phyloP scores from a whole-genome alignment of 2,797 vertebrate species.

The Microctenopoma stevenorrisi region DNA sequence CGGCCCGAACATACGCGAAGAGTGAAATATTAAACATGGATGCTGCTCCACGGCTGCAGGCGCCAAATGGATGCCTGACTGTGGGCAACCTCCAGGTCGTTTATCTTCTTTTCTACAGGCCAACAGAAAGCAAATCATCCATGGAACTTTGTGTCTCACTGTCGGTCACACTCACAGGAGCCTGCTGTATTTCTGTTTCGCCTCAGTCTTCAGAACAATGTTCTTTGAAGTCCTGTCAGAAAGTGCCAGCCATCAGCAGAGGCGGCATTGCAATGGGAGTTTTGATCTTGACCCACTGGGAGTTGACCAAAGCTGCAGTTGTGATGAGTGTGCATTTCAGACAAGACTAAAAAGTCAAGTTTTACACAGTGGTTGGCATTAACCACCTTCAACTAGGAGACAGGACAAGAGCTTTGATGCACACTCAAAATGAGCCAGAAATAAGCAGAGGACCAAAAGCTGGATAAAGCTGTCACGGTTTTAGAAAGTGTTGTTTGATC shows the following conservation, averaged over 20 bases:
- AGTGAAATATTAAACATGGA: constrained; percentile 80
- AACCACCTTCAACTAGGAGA: constrained; percentile 28
- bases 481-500: constrained; percentile 36
- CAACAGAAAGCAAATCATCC: constrained; percentile 6
- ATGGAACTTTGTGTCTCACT: constrained; percentile 18
- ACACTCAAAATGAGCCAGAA: constrained; percentile 20
- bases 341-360: constrained; percentile 16
- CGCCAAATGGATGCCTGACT: constrained; percentile 46
- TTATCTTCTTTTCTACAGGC: constrained; percentile 21
- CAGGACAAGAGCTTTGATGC: constrained; percentile 21
- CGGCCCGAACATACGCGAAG: constrained; percentile 73
- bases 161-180: constrained; percentile 17
- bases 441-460: constrained; percentile 12
- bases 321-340: constrained; percentile 44
- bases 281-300: constrained; percentile 56
- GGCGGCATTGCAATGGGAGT: constrained; percentile 8
- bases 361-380: constrained; percentile 23
- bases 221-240: constrained; percentile 61
- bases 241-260: constrained; percentile 55
- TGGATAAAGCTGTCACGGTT: constrained; percentile 37
- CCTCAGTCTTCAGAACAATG: constrained; percentile 15
- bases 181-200: constrained; percentile 27
- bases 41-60: constrained; percentile 69
- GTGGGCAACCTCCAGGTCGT: constrained; percentile 48
- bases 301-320: constrained; percentile 41